A percentile compares a stretch with the other conserved stretches of the same genome.
phyloP scores from a whole-genome alignment of 1,140 invertebrate species.

The Euglossa dilemma region DNA sequence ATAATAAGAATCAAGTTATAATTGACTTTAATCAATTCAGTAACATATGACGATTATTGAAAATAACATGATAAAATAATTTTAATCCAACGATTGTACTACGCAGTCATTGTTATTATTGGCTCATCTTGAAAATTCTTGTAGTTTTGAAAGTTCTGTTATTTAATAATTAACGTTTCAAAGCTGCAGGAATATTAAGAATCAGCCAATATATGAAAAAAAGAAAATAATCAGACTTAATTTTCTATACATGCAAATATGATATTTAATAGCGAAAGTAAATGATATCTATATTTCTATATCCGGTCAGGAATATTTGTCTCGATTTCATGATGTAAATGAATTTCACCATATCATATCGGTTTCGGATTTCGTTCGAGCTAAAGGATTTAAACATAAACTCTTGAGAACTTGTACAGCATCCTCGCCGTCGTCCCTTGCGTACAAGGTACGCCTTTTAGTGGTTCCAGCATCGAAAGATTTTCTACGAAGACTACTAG shows the following conservation, averaged over 20 bases:
- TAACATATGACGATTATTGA: not conserved
- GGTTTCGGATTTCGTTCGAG: slow-evolving; percentile 71
- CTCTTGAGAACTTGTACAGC: slow-evolving; percentile 75
- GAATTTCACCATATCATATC: slow-evolving; percentile 79
- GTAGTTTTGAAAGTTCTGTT: not conserved
- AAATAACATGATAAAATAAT: not conserved
- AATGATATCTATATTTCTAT: not conserved
- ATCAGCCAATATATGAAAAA: not conserved
- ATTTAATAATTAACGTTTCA: not conserved
- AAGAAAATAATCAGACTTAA: not conserved
- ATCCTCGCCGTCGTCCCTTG: slow-evolving; percentile 77
- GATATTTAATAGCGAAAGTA: not conserved
- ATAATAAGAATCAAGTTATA: not conserved
- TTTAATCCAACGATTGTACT: not conserved
- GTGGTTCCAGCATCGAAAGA: slow-evolving; percentile 43
- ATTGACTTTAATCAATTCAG: not conserved
- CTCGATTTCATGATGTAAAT: slow-evolving; percentile 52
- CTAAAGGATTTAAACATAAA: slow-evolving; percentile 79
- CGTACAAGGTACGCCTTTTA: slow-evolving; percentile 79
- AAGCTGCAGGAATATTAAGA: not conserved
- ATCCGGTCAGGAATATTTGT: not conserved
- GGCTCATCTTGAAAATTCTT: not conserved
- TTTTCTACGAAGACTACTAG: slow-evolving; percentile 38
- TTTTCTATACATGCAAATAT: not conserved
- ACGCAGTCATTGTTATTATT: not conserved